Conservation (phyloP, 1,140 invertebrate genomes). For the Papilio glaucus region DNA sequence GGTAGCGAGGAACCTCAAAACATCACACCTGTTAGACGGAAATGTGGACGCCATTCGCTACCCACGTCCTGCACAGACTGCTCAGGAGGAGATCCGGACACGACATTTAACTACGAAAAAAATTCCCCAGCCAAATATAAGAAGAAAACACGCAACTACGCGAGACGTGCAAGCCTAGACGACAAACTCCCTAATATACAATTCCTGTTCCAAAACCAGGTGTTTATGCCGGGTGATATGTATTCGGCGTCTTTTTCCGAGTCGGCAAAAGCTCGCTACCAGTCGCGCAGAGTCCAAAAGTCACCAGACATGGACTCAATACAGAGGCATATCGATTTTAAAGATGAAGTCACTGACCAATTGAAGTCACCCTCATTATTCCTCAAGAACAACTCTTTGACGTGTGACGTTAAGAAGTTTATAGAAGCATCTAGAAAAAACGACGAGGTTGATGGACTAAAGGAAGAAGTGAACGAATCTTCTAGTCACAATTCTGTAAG, state of each 20-base stretch:
- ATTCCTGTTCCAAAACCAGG: slow-evolving; percentile 80
- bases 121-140: slow-evolving; percentile 76
- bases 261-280: slow-evolving; percentile 52
- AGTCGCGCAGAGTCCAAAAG: slow-evolving; percentile 44
- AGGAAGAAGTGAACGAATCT: slow-evolving; percentile 45
- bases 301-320: slow-evolving; percentile 60
- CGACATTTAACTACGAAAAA: slow-evolving; percentile 75
- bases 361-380: slow-evolving; percentile 64
- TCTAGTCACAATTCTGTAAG: slow-evolving; percentile 54
- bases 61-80: slow-evolving; percentile 77
- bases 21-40: slow-evolving; percentile 62
- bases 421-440: slow-evolving; percentile 54
- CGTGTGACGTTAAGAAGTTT: slow-evolving; percentile 65
- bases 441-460: slow-evolving; percentile 63
- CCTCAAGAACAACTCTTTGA: slow-evolving; percentile 73
- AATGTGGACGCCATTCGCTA: slow-evolving; percentile 72
- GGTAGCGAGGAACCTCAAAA: slow-evolving; percentile 58
- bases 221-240: slow-evolving; percentile 76
- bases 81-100: slow-evolving; percentile 64
- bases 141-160: slow-evolving; percentile 64
- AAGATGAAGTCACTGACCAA: slow-evolving; percentile 68
- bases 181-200: slow-evolving; percentile 75
- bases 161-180: slow-evolving; percentile 57
- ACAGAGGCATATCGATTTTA: slow-evolving; percentile 72
- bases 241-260: slow-evolving; percentile 64